A percentile compares a stretch with the other conserved stretches of the same genome.
phyloP scores from a whole-genome alignment of 2,888 invertebrate species.

The Nephrotoma flavescens region DNA sequence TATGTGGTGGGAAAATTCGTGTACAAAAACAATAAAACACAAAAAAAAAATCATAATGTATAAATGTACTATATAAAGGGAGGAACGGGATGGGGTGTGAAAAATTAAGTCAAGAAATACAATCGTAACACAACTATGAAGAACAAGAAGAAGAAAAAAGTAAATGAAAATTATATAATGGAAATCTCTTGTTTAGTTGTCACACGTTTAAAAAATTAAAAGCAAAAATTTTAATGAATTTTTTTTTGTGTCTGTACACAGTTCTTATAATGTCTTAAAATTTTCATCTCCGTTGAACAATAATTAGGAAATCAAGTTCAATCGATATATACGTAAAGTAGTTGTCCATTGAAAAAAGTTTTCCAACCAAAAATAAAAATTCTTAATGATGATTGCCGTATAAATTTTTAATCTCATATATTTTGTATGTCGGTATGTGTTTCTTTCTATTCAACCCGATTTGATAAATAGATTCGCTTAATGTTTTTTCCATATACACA shows the following conservation, averaged over 20 bases:
- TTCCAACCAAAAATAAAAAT: background rate
- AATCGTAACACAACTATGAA: background rate
- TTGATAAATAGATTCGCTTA: background rate
- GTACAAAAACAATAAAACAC: background rate
- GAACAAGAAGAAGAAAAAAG: background rate
- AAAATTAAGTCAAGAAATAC: background rate
- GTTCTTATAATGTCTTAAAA: background rate
- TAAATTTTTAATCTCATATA: background rate
- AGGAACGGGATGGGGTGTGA: background rate
- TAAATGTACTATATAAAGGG: background rate
- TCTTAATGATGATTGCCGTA: background rate
- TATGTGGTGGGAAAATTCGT: background rate
- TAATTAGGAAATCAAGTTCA: background rate
- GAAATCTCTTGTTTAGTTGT: constrained; percentile 4
- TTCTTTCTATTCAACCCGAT: background rate
- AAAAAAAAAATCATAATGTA: background rate
- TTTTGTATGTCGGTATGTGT: too few relatives aligned
- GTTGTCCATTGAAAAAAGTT: background rate
- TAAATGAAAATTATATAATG: background rate
- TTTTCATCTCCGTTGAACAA: background rate
- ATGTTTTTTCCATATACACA: background rate
- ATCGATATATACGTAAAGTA: background rate
- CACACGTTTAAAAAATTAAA: constrained; percentile 1
- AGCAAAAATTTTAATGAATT: background rate
- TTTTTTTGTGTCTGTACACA: background rate